Conservation (phyloP, 2,888 invertebrate species). For the Mythimna albipuncta region DNA sequence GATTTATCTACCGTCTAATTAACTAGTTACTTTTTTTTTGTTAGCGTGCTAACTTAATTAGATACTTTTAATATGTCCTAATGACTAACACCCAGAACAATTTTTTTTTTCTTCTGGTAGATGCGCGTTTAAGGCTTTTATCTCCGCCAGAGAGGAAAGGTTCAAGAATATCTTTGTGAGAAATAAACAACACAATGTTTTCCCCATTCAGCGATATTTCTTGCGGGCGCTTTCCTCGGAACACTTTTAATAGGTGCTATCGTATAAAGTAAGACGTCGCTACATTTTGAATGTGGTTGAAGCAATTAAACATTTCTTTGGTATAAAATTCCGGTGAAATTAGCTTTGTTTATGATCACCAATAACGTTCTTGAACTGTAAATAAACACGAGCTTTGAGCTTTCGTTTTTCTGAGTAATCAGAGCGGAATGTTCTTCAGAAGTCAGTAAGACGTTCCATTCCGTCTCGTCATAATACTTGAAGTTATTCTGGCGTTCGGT, state of each 20-base stretch:
- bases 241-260: slow-evolving; percentile 26
- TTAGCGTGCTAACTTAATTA: slow-evolving; percentile 16
- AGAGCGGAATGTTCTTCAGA: slow-evolving; percentile 20
- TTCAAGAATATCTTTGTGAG: slow-evolving; percentile 20
- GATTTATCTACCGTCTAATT: slow-evolving; percentile 48
- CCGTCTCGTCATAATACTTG: slow-evolving; percentile 22
- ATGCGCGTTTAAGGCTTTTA: slow-evolving; percentile 21
- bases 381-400: slow-evolving; percentile 37
- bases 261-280: slow-evolving; percentile 11
- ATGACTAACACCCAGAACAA: slow-evolving; percentile 9
- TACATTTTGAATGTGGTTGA: slow-evolving; percentile 21
- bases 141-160: slow-evolving; percentile 6
- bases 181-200: slow-evolving; percentile 50
- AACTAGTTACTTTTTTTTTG: slow-evolving; percentile 47
- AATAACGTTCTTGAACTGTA: slow-evolving; percentile 32
- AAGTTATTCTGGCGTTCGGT: slow-evolving; percentile 36
- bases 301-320: slow-evolving; percentile 11
- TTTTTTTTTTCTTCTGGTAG: slow-evolving; percentile 12
- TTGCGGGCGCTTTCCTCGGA: slow-evolving; percentile 36
- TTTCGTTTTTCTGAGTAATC: slow-evolving; percentile 23
- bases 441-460: slow-evolving; percentile 17
- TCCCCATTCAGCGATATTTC: slow-evolving; percentile 36
- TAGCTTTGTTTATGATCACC: slow-evolving; percentile 34
- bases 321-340: slow-evolving; percentile 34
- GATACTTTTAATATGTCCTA: slow-evolving; percentile 13